Evolutionary conservation across 2,113 vertebrate species (phyloP).

Genomic region (Peucedramus taeniatus): DNA sequence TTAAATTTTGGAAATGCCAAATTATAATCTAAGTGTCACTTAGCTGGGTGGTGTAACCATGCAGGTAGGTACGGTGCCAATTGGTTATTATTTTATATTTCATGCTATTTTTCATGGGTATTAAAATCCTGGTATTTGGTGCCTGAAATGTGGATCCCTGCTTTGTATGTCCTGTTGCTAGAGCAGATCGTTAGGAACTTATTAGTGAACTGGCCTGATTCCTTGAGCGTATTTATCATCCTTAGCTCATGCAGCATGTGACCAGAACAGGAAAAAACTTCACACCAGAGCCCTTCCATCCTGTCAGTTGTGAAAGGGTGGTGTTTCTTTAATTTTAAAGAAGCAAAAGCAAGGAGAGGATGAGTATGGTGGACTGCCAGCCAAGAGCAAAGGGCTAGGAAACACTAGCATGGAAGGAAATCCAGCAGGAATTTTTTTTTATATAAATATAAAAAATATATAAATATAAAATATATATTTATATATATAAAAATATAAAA

Average conservation of each 20-base stretch:
- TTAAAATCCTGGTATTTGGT: conserved; percentile 25
- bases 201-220: conserved; percentile 41
- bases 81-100: conserved; percentile 43
- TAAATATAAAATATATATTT: no score
- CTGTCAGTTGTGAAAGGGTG: background rate
- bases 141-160: background rate
- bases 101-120: background rate
- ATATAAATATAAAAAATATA: no score
- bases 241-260: conserved; percentile 8
- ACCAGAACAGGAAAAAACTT: conserved; percentile 54
- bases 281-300: background rate
- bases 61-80: background rate
- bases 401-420: background rate
- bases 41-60: background rate
- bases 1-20: conserved; percentile 9
- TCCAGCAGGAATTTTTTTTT: background rate
- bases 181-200: conserved; percentile 19
- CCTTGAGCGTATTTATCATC: conserved; percentile 11
- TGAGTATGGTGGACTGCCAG: background rate
- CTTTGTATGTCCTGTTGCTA: conserved; percentile 1
- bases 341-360: background rate
- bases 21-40: conserved; percentile 33
- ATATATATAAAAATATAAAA: no score
- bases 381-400: background rate
- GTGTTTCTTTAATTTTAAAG: background rate